Percentiles rank a stretch among this genome's conserved stretches.
Evolutionary conservation across 2,888 invertebrate species (phyloP).

Genomic region (Amphipoea oculea): DNA sequence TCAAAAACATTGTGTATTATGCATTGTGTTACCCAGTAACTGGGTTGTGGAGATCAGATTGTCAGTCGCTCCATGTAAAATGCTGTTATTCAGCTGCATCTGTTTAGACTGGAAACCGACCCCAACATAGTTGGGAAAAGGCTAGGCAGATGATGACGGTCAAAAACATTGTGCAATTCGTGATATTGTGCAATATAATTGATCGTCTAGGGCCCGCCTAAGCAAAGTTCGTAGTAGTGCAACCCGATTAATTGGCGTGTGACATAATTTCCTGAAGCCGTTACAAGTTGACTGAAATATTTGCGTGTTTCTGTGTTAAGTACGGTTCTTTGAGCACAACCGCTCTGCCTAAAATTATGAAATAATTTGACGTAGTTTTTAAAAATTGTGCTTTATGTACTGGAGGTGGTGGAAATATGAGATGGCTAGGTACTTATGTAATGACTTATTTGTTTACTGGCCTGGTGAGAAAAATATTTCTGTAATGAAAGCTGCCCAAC

Average conservation of each 20-base stretch:
- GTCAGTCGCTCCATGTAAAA: too few relatives aligned
- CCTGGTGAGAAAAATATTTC: background rate
- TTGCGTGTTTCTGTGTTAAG: conserved; percentile 67
- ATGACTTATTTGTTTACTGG: background rate
- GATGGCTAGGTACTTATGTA: background rate
- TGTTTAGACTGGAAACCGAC: too few relatives aligned
- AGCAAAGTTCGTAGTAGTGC: too few relatives aligned
- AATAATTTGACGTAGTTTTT: conserved; percentile 63
- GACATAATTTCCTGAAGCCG: conserved; percentile 53
- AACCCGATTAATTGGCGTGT: conserved; percentile 40
- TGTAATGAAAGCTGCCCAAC: background rate
- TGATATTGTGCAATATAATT: background rate
- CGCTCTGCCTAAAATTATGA: conserved; percentile 45
- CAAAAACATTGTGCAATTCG: too few relatives aligned
- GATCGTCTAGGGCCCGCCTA: background rate
- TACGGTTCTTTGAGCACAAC: conserved; percentile 60
- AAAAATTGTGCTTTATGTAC: conserved; percentile 62
- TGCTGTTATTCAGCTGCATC: too few relatives aligned
- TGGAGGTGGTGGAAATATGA: conserved; percentile 26
- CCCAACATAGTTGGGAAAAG: too few relatives aligned
- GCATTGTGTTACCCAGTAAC: too few relatives aligned
- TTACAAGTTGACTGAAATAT: conserved; percentile 62
- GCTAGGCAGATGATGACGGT: too few relatives aligned
- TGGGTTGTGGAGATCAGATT: too few relatives aligned
- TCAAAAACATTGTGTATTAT: background rate